phyloP scores from a whole-genome alignment of 2,888 invertebrate species.

The Sthenelais limicola region DNA sequence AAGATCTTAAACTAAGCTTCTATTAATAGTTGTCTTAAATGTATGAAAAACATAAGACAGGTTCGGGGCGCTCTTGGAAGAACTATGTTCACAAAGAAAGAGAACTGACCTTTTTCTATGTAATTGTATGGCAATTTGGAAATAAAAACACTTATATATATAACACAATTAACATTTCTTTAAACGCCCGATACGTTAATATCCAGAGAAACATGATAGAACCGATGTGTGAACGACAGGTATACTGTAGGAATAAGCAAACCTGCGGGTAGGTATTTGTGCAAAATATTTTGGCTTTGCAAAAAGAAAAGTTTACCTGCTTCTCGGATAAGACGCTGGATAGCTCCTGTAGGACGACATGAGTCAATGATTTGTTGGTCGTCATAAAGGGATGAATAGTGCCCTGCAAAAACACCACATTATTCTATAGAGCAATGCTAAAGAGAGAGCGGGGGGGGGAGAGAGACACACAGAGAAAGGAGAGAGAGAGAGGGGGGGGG shows the following conservation, averaged over 20 bases:
- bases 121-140: too few relatives aligned
- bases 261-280: not conserved
- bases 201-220: not conserved
- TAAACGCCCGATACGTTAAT: not conserved
- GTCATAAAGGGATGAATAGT: constrained; percentile 49
- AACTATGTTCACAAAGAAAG: too few relatives aligned
- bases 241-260: not conserved
- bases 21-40: too few relatives aligned
- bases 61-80: too few relatives aligned
- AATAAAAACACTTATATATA: too few relatives aligned
- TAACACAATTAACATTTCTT: not conserved
- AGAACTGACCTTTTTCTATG: too few relatives aligned
- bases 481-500: too few relatives aligned
- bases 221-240: not conserved
- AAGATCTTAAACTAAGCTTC: too few relatives aligned
- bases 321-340: constrained; percentile 45
- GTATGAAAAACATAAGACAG: too few relatives aligned
- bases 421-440: not conserved
- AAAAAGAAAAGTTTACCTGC: constrained; percentile 41
- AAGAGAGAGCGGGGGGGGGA: too few relatives aligned
- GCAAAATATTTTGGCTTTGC: too few relatives aligned
- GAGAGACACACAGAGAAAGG: too few relatives aligned
- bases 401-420: constrained; percentile 44
- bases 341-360: constrained; percentile 44
- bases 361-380: constrained; percentile 43